Conservation (phyloP, 2,113 vertebrate genomes). For the Amazona guildingii region DNA sequence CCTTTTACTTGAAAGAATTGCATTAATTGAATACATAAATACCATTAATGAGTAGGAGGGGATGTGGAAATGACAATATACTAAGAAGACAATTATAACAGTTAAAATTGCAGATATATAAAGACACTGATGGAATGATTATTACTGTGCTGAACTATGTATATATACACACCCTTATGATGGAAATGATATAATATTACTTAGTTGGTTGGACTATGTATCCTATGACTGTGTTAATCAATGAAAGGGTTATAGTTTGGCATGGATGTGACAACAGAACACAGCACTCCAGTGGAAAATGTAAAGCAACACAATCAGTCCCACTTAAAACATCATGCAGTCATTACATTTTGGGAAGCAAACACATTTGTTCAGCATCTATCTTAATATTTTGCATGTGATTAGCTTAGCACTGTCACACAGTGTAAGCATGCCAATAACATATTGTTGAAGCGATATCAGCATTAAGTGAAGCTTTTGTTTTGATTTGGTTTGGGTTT, state of each 20-base stretch:
- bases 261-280: not conserved
- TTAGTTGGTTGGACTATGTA: not conserved
- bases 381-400: conserved; percentile 17
- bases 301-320: conserved; percentile 24
- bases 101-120: not conserved
- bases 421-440: not conserved
- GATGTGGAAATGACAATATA: not conserved
- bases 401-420: conserved; percentile 39
- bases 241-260: not conserved
- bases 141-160: not conserved
- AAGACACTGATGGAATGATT: not conserved
- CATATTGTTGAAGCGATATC: not conserved
- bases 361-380: conserved; percentile 32
- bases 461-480: not conserved
- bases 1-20: not conserved
- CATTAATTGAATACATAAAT: not conserved
- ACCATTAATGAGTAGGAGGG: not conserved
- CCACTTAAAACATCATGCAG: not conserved
- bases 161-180: not conserved
- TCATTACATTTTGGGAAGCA: conserved; percentile 7
- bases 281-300: not conserved
- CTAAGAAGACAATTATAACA: not conserved
- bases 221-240: not conserved
- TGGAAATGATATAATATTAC: not conserved
- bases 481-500: not conserved